These are phyloP conservation scores for Phortica variegata DNA, from an alignment of 1,140 invertebrate species.

Conservation along the genomic window DNA sequence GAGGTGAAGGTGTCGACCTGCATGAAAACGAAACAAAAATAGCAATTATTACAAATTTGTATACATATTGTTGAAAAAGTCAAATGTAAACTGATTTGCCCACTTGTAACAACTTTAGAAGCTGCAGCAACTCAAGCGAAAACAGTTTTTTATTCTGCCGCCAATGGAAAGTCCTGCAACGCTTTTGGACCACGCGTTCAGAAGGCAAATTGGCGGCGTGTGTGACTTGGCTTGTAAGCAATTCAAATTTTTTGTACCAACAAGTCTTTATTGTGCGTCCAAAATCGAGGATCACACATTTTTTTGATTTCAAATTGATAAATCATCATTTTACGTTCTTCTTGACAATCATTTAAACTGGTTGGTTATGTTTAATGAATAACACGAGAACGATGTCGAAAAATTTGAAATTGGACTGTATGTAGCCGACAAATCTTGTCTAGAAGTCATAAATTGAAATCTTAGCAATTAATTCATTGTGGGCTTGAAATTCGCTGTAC, in stretches of 20 bases:
- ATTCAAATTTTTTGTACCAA: too few species aligned
- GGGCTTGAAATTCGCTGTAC: slow-evolving; percentile 24
- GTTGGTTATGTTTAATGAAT: slow-evolving; percentile 2
- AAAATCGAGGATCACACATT: too few species aligned
- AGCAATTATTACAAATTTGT: slow-evolving; percentile 4
- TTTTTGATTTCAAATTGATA: too few species aligned
- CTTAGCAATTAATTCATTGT: too few species aligned
- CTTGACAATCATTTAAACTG: slow-evolving; percentile 17
- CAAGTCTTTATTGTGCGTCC: too few species aligned
- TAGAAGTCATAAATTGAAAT: too few species aligned
- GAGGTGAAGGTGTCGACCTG: slow-evolving; percentile 97
- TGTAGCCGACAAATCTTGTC: too few species aligned
- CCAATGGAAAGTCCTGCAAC: slow-evolving; percentile 49
- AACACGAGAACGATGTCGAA: slow-evolving; percentile 16
- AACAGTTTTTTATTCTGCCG: slow-evolving; percentile 36
- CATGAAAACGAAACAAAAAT: slow-evolving; percentile 51
- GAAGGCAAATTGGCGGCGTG: slow-evolving; percentile 52
- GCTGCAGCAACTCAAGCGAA: slow-evolving; percentile 6
- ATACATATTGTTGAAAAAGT: too few species aligned
- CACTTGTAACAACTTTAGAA: too few species aligned
- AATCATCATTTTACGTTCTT: slow-evolving; percentile 17
- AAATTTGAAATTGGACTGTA: too few species aligned
- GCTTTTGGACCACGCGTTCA: slow-evolving; percentile 26
- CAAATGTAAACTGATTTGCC: slow-evolving; percentile 15
- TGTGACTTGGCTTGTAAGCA: too few species aligned